phyloP scores from a whole-genome alignment of 2,888 invertebrate genomes.

The Callyntrura guangdongensis region DNA sequence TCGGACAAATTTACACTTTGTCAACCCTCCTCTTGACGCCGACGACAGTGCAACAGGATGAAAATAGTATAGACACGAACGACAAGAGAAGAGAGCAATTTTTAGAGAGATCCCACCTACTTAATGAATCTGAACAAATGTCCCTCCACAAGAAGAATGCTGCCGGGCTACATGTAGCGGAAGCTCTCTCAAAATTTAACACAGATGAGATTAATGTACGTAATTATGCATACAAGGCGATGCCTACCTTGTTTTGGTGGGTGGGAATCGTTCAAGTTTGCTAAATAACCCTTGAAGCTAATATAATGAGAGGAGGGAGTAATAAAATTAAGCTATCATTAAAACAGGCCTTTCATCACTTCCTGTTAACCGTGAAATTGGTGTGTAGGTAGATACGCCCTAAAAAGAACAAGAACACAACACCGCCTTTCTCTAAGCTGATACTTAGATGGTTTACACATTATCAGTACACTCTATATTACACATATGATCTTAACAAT shows the following conservation, averaged over 20 bases:
- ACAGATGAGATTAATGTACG: background rate
- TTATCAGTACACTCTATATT: background rate
- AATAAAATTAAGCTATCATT: slow-evolving; percentile 55
- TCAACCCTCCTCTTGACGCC: background rate
- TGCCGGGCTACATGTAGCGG: too few relatives aligned
- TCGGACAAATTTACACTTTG: slow-evolving; percentile 5
- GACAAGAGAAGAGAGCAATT: background rate
- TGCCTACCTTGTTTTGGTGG: background rate
- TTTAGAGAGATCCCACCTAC: background rate
- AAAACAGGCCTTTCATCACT: slow-evolving; percentile 41
- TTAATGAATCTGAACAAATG: background rate
- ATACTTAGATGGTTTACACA: background rate
- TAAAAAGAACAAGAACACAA: background rate
- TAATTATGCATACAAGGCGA: background rate
- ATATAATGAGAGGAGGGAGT: slow-evolving; percentile 19
- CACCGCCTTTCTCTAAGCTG: too few relatives aligned
- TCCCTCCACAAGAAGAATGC: too few relatives aligned
- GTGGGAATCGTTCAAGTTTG: slow-evolving; percentile 38
- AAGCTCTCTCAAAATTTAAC: background rate
- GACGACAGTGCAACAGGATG: slow-evolving; percentile 47
- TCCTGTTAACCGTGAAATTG: slow-evolving; percentile 38
- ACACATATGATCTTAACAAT: too few relatives aligned
- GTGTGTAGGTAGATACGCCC: background rate
- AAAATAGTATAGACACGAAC: background rate
- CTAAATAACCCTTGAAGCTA: slow-evolving; percentile 39